Evolutionary conservation across 2,888 invertebrate species (phyloP).

Genomic region (Ophion ventricosus): DNA sequence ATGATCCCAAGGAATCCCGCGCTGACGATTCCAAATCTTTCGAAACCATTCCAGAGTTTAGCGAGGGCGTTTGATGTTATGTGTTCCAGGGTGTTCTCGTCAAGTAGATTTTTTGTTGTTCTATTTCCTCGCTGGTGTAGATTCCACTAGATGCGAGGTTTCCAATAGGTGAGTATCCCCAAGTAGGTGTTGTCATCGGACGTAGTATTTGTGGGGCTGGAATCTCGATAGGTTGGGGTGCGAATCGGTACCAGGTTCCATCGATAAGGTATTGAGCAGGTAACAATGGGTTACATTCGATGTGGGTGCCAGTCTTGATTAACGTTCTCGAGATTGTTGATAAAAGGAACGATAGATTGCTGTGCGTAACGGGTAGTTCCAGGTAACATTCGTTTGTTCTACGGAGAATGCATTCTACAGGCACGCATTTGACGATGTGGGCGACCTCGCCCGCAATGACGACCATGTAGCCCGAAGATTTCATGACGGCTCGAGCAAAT

Average conservation of each 20-base stretch:
- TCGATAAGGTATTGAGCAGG: conserved; percentile 39
- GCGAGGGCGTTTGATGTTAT: too few relatives aligned
- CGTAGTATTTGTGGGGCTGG: background rate
- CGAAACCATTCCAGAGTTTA: too few relatives aligned
- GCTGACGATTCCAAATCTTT: too few relatives aligned
- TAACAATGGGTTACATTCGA: too few relatives aligned
- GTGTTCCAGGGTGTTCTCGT: too few relatives aligned
- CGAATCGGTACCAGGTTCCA: conserved; percentile 19
- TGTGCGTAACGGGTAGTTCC: conserved; percentile 67
- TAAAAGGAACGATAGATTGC: conserved; percentile 30
- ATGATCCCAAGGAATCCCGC: too few relatives aligned
- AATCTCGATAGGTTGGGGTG: background rate
- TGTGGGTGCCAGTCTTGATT: too few relatives aligned
- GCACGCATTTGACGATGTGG: conserved; percentile 41
- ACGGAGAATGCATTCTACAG: conserved; percentile 63
- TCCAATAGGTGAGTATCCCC: background rate
- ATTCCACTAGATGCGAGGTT: conserved; percentile 23
- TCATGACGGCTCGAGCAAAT: conserved; percentile 69
- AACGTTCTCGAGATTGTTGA: conserved; percentile 32
- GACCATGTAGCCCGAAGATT: conserved; percentile 69
- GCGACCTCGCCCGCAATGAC: conserved; percentile 71
- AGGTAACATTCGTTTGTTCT: conserved; percentile 65
- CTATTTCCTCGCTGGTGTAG: background rate
- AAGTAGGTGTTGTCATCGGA: background rate
- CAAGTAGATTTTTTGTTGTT: too few relatives aligned